Evolutionary conservation across 2,797 vertebrate species (phyloP), one percentile per base, ranked within the genome.

Genomic region (Girardinus metallicus): DNA sequence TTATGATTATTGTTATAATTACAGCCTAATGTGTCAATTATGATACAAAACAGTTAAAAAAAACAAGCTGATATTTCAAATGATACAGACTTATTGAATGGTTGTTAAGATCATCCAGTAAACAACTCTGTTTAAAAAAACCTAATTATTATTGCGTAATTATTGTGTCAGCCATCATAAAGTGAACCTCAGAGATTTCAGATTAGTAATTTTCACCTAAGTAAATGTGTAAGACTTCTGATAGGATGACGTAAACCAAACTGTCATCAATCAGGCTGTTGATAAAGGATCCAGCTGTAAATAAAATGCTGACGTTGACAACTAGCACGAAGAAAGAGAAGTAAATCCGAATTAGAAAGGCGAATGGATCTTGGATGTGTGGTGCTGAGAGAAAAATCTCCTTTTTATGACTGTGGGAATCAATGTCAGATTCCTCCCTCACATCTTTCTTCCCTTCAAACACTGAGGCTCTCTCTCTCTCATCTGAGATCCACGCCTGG

Each of bases 351-450:
- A 9, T 46, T 18, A 49, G 16, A 18, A 62, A 21, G 49, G 16
- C 0, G 1, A 4, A 8, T 43, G 29, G 26, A 26, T 47, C 15
- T 62, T 31, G 66, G 26, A 23, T 66, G 29, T 51, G 39, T 31
- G 51, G 10, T 2, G 11, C 15, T 47, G 36, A 4, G 39, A 76
- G 47, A 77, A 74, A 79, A 83, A 36, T 66, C 29, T 80, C 31
- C 16, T 10, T 76, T 89, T 87, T 75, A 85, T 82, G 88, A 83
- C 84, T 90, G 85, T 89, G 89, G 83, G 89, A 92, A 90, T 88
- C 76, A 1, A 60, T 60, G 70, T 79, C 31, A 84, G 15, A 10
- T 55, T 64, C 74, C 68, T 47, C 51, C 73, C 64, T 74, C 77
- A 47, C 31, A 64, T 43, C 62, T 39, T 9, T 55, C 21, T 72